phyloP scores from a whole-genome alignment of 2,113 vertebrate genomes.

The Bubo blakistoni region DNA sequence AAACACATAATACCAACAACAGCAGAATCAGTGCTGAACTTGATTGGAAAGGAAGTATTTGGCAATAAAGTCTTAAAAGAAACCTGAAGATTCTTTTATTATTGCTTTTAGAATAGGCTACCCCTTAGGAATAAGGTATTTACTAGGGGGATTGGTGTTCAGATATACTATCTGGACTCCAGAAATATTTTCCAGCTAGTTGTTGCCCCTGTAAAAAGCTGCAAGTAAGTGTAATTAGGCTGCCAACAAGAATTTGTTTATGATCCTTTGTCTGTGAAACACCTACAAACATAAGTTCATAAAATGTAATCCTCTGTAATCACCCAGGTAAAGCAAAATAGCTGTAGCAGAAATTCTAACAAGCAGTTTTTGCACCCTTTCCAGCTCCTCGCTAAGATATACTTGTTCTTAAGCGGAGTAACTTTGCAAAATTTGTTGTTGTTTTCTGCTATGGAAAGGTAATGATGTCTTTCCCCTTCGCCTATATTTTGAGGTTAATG shows the following conservation, averaged over 20 bases:
- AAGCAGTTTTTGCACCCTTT: neutral
- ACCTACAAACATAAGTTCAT: neutral
- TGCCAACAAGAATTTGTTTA: neutral
- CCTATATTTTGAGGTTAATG: neutral
- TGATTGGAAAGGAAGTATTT: neutral
- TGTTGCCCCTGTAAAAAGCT: neutral
- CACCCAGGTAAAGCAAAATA: neutral
- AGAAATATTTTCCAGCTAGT: neutral
- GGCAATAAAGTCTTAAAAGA: neutral
- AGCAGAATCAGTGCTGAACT: neutral
- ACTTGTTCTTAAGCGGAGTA: neutral
- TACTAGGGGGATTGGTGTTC: neutral
- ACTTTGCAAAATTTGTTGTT: neutral
- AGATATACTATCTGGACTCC: neutral
- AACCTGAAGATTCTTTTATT: neutral
- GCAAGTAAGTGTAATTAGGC: neutral
- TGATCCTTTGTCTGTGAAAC: neutral
- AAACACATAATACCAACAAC: neutral
- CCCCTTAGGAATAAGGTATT: neutral
- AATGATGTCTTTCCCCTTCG: neutral
- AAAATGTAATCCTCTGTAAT: neutral
- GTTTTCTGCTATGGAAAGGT: neutral
- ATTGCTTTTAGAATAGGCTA: neutral
- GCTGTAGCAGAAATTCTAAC: neutral
- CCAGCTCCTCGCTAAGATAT: neutral